Evolutionary conservation across 2,797 vertebrate genomes (phyloP), one percentile per base, ranked within the genome.

Genomic region (Uromys caudimaculatus): DNA sequence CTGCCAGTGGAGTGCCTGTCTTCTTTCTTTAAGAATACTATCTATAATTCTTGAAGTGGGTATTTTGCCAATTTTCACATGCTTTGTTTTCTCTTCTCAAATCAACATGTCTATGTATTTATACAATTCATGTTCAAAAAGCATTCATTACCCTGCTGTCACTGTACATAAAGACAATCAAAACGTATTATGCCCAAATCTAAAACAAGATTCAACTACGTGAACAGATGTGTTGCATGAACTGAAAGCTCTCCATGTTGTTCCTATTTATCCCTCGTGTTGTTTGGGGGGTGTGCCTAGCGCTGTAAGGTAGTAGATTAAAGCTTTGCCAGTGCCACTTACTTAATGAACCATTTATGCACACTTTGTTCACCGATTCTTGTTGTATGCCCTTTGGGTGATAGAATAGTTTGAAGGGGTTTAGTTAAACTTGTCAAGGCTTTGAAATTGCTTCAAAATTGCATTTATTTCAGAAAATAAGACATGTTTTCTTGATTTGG

Each of bases 51-150:
- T 86, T 82, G 71, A 91, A 97, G 89, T 93, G 92, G 88, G 58
- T 97, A 95, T 95, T 95, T 95, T 95, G 96, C 96, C 96, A 98
- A 95, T 95, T 97, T 97, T 96, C 95, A 96, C 95, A 95, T 96
- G 93, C 91, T 93, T 97, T 96, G 97, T 97, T 98, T 97, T 96
- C 71, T 94, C 86, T 96, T 97, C 79, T 95, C 93, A 96, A 96
- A 97, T 97, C 95, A 98, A 97, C 97, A 96, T 97, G 95, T 97
- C 91, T 87, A 71, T 5, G 16, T 97, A 97, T 96, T 94, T 97
- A 96, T 93, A 96, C 73, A 97, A 95, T 91, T 94, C 77, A 54
- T 91, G 60, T 96, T 97, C 95, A 96, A 95, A 96, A 94, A 95
- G 89, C 96, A 96, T 96, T 96, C 94, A 92, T 93, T 94, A 95